phyloP scores from a whole-genome alignment of 2,888 invertebrate species.

The Silvanus unidentatus region DNA sequence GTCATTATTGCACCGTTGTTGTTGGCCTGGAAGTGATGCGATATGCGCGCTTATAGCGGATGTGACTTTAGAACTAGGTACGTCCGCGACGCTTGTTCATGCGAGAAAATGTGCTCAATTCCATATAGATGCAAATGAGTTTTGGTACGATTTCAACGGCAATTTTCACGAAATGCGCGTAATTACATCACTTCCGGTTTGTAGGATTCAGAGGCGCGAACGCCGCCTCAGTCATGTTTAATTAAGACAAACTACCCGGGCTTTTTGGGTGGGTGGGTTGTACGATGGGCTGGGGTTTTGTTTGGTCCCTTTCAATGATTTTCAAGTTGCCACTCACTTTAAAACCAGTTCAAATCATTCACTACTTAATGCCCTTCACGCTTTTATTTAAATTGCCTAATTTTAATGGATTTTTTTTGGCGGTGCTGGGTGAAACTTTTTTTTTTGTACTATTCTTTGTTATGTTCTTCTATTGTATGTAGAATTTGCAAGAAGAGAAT shows the following conservation, averaged over 20 bases:
- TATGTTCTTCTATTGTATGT: too few relatives aligned
- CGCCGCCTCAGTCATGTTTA: constrained; percentile 16
- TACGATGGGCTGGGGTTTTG: too few relatives aligned
- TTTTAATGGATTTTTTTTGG: too few relatives aligned
- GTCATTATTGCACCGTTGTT: constrained; percentile 24
- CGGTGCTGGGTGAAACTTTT: too few relatives aligned
- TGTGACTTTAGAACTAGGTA: constrained; percentile 23
- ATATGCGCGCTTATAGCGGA: constrained; percentile 8
- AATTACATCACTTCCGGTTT: constrained; percentile 37
- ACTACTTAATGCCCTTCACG: too few relatives aligned
- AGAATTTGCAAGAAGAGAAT: too few relatives aligned
- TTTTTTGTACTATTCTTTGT: too few relatives aligned
- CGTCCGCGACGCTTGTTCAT: constrained; percentile 28
- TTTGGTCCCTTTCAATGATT: too few relatives aligned
- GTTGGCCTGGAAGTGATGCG: constrained; percentile 23
- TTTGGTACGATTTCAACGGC: constrained; percentile 32
- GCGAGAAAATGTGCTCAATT: constrained; percentile 27
- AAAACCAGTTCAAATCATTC: too few relatives aligned
- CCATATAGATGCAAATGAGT: constrained; percentile 35
- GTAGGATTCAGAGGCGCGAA: constrained; percentile 17
- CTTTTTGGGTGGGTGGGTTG: too few relatives aligned
- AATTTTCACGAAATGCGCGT: constrained; percentile 38
- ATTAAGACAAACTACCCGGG: constrained; percentile 19
- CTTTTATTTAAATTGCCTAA: too few relatives aligned
- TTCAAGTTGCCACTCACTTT: too few relatives aligned